Evolutionary conservation across 2,113 vertebrate genomes (phyloP), one percentile per base, ranked within the genome.

Genomic region (Varanus komodoensis): DNA sequence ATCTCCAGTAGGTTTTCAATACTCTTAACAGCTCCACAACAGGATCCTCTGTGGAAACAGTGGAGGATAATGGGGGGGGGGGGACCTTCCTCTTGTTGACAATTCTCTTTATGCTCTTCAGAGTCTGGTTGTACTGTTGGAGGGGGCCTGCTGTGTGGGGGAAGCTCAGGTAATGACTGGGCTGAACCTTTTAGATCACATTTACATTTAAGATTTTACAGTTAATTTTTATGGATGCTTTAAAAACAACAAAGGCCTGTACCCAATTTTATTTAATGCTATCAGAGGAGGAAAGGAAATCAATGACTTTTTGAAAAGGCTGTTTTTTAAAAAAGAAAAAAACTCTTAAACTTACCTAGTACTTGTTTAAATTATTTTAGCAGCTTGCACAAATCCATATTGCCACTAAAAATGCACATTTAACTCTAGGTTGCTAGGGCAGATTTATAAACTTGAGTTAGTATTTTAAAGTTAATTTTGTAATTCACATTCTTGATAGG

Each of bases 171-270:
- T 93, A 73, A 94, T 94, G 92, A 92, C 94, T 87, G 93, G 93
- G 92, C 93, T 94, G 93, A 92, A 88, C 86, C 92, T 88, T 93
- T 93, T 73, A 92, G 91, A 94, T 94, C 89, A 78, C 27, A 84
- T 78, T 94, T 92, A 92, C 32, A 94, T 94, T 54, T 54, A 54
- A 93, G 92, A 95, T 96, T 96, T 97, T 96, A n/a, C 95, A 89
- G 95, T 95, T 97, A 91, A 94, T 96, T 97, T 97, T 96, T 96
- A 95, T 93, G 96, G 95, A 96, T 95, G 93, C 94, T 97, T 97
- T 97, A 96, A 91, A 95, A 81, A 29, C 34, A 54, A 64, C 86
- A 38, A 79, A 84, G 86, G 81, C 91, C 87, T 95, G 95, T 86
- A 71, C 92, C 87, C 87, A 94, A 0, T 94, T 84, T 95, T 96